Evolutionary conservation across 2,888 invertebrate species (phyloP), one percentile per base, ranked within the genome.

Genomic region (Nomada fabriciana): DNA sequence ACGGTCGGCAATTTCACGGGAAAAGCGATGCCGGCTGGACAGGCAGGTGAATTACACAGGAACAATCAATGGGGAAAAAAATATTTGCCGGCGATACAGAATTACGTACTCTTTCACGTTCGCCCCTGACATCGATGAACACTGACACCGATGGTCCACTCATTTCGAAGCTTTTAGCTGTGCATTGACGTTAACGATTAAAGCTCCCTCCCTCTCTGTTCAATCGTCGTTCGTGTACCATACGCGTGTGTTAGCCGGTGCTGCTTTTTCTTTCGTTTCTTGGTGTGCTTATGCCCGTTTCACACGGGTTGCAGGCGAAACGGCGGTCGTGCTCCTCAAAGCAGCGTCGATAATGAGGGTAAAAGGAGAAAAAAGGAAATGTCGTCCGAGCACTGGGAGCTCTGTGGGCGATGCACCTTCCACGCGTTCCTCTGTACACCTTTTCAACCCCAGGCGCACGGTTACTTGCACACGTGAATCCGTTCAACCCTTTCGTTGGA

Each of bases 161-260:
- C 80, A 67, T 86, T 83, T 77, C 72, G 73, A 86, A 79, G 86
- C 86, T 87, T 86, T 87, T 85, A 87, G 77, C 80, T 67, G 70
- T 78, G 85, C 83, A 87, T 86, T 85, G 85, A 76, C 85, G 79
- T 79, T 83, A 87, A 85, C 80, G 85, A 86, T 83, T 86, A 86
- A 85, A 86, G 84, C 81, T 69, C 13, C 13, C 60, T n/a, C 43
- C 23, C 43, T 11, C 42, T 23, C 1, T 29, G 18, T 5, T 18
- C 13, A 13, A 1, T 20, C 23, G 23, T 20, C 18, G 47, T 20
- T 36, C 10, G 18, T 13, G n/a, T n/a, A 10, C 15, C 3, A 10
- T 20, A 5, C 9, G 3, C 4, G n/a, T 15, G 36, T 20, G 36
- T 36, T 25, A 11, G n/a, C 11, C 2, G 11, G 64, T 29, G 29